Percentiles rank a stretch among this genome's conserved stretches.
These are phyloP conservation scores for Pelochelys cantorii DNA, from an alignment of 2,797 vertebrate genomes.

Conservation along the genomic window DNA sequence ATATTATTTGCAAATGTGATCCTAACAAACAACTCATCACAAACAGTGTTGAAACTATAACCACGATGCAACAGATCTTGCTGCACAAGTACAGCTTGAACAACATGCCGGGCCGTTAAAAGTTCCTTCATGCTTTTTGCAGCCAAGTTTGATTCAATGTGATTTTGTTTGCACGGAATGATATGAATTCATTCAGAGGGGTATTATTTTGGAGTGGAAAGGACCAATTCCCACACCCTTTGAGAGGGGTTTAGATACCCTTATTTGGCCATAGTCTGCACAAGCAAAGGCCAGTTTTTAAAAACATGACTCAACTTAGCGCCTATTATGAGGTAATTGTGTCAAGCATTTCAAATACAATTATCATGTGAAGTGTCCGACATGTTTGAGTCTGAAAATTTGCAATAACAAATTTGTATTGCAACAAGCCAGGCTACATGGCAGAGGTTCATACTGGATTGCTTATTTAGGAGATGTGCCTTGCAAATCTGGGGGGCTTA, in stretches of 20 bases:
- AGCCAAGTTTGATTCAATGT: conserved; percentile 50
- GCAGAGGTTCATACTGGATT: background rate
- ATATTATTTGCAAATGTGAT: conserved; percentile 46
- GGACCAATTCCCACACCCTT: background rate
- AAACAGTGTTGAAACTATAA: conserved; percentile 22
- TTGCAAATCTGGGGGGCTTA: background rate
- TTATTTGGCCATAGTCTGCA: conserved; percentile 71
- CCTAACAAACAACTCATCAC: conserved; percentile 33
- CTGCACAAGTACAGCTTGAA: background rate
- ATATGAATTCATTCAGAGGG: conserved; percentile 49
- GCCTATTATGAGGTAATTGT: conserved; percentile 71
- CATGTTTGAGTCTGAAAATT: conserved; percentile 37
- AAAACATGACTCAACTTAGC: conserved; percentile 62
- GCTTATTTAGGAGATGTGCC: rapidly evolving
- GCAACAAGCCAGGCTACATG: background rate
- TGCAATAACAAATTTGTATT: background rate
- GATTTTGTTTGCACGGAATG: conserved; percentile 55
- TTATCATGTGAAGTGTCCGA: conserved; percentile 35
- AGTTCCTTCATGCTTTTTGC: conserved; percentile 40
- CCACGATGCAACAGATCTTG: background rate
- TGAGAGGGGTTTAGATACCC: conserved; percentile 64
- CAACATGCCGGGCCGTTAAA: conserved; percentile 31
- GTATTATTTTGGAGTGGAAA: conserved; percentile 52
- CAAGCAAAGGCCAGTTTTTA: conserved; percentile 40
- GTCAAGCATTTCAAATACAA: conserved; percentile 62